Evolutionary conservation across 2,888 invertebrate genomes (phyloP).

Genomic region (Esperia sulphurella): DNA sequence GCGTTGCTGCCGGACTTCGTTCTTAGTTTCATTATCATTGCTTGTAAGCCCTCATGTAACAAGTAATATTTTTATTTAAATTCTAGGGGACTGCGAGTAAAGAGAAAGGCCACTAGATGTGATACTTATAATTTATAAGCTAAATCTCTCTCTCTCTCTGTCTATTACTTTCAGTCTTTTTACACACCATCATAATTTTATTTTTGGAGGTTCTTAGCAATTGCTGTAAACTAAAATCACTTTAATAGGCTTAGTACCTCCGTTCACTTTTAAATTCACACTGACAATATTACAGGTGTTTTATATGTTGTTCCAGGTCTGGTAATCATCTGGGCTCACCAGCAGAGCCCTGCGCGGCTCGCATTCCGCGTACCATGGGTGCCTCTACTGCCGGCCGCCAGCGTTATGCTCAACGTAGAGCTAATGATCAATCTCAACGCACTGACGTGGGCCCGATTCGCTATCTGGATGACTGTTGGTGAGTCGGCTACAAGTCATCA

Average conservation of each 20-base stretch:
- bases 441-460: slow-evolving; percentile 90
- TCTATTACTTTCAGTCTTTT: too few relatives aligned
- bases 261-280: too few relatives aligned
- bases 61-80: too few relatives aligned
- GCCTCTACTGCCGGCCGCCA: slow-evolving; percentile 87
- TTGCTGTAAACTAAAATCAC: too few relatives aligned
- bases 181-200: too few relatives aligned
- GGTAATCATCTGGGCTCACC: slow-evolving; percentile 86
- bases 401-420: slow-evolving; percentile 89
- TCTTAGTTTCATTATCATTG: slow-evolving; percentile 80
- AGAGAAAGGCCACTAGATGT: too few relatives aligned
- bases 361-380: slow-evolving; percentile 90
- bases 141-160: too few relatives aligned
- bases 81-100: too few relatives aligned
- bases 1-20: slow-evolving; percentile 81
- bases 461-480: slow-evolving; percentile 93
- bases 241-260: too few relatives aligned
- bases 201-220: too few relatives aligned
- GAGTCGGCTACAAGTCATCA: slow-evolving; percentile 26
- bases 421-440: slow-evolving; percentile 90
- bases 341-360: slow-evolving; percentile 84
- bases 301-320: slow-evolving; percentile 74
- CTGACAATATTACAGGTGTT: too few relatives aligned
- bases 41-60: slow-evolving; percentile 70
- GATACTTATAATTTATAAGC: too few relatives aligned